Conservation (phyloP, 2,888 invertebrate genomes). For the Malthinus seriepunctatus region DNA sequence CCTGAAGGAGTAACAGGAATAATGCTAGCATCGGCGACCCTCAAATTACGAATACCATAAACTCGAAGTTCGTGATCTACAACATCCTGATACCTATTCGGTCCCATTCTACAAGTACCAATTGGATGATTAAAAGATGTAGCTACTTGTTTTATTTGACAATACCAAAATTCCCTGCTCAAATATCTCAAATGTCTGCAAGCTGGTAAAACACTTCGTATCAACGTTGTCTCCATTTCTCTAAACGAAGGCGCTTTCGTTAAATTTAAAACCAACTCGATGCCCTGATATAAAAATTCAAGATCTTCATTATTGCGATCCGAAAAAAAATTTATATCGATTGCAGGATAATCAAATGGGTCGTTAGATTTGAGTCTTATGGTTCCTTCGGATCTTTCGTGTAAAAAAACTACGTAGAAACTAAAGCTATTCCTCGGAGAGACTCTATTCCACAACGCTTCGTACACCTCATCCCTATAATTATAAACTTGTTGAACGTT, state of each 20-base stretch:
- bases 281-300: constrained; percentile 62
- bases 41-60: constrained; percentile 54
- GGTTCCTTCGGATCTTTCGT: constrained; percentile 40
- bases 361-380: constrained; percentile 38
- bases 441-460: constrained; percentile 5
- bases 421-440: constrained; percentile 21
- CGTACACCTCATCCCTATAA: constrained; percentile 25
- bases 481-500: constrained; percentile 29
- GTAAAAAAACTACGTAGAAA: constrained; percentile 28
- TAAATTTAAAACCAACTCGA: constrained; percentile 48
- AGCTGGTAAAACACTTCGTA: constrained; percentile 59
- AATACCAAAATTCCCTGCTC: constrained; percentile 57
- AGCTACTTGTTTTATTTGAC: constrained; percentile 53
- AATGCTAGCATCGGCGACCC: constrained; percentile 60
- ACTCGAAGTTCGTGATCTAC: constrained; percentile 59
- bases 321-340: constrained; percentile 37
- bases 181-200: constrained; percentile 49
- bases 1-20: constrained; percentile 59
- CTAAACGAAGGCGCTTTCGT: constrained; percentile 61
- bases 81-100: constrained; percentile 51
- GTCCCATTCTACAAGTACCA: constrained; percentile 61
- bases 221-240: constrained; percentile 59
- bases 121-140: constrained; percentile 57
- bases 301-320: constrained; percentile 63
- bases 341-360: constrained; percentile 41